Evolutionary conservation across 2,113 vertebrate species (phyloP).

Genomic region (Cynopterus brachyotis): DNA sequence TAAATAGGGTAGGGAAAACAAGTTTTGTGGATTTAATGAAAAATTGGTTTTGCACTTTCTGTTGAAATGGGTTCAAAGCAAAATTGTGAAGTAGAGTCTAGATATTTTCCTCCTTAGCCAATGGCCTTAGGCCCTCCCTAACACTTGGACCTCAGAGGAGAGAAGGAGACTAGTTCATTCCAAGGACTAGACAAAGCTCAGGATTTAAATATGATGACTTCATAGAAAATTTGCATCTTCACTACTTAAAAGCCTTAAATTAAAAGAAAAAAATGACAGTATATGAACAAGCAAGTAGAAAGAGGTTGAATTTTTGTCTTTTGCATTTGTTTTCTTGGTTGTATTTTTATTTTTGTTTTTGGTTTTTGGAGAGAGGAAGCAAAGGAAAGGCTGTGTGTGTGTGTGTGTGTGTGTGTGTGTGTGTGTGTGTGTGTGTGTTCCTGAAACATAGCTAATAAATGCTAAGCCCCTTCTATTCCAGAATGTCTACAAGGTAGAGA

Average conservation of each 20-base stretch:
- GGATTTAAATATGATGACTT: neutral
- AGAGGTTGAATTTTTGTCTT: neutral
- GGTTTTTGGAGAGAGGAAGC: neutral
- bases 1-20: neutral
- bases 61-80: neutral
- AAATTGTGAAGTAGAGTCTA: neutral
- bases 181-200: neutral
- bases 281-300: neutral
- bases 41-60: neutral
- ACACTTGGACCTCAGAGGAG: neutral
- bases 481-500: fast-evolving
- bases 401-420: too few relatives aligned
- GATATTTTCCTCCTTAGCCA: neutral
- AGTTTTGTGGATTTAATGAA: neutral
- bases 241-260: neutral
- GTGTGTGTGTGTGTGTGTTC: too few relatives aligned
- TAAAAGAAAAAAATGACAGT: neutral
- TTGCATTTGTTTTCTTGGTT: too few relatives aligned
- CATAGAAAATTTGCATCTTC: neutral
- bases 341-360: neutral
- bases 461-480: neutral
- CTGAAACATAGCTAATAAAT: neutral
- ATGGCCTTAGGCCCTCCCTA: neutral
- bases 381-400: too few relatives aligned
- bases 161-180: neutral